Conservation (phyloP, 2,888 invertebrate species). For the Andrena fulva region DNA sequence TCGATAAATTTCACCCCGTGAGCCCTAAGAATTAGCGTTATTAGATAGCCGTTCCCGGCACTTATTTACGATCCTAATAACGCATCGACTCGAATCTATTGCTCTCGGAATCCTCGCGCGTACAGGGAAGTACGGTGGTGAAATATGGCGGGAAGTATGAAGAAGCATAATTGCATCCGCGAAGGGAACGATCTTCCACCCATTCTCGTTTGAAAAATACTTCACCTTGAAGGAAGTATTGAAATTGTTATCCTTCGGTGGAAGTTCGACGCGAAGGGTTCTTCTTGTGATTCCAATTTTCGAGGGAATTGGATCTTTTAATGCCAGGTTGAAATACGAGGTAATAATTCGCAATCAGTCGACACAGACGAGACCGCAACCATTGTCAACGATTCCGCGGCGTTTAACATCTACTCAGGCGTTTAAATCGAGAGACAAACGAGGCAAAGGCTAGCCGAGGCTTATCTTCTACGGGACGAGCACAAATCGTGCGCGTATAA, state of each 20-base stretch:
- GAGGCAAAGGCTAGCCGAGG: background rate
- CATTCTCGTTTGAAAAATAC: background rate
- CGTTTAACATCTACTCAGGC: background rate
- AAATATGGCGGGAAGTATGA: background rate
- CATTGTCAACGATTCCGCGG: background rate
- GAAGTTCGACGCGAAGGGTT: too few species aligned
- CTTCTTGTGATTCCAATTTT: too few species aligned
- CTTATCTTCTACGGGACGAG: background rate
- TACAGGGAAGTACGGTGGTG: background rate
- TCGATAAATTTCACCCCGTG: constrained; percentile 61
- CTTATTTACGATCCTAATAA: constrained; percentile 35
- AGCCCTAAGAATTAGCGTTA: constrained; percentile 34
- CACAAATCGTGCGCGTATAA: background rate
- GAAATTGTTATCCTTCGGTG: background rate
- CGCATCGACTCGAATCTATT: background rate
- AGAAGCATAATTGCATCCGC: background rate
- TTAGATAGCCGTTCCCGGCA: constrained; percentile 14
- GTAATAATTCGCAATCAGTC: too few species aligned
- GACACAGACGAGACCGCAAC: background rate
- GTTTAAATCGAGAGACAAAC: constrained; percentile 6
- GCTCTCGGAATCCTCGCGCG: constrained; percentile 5
- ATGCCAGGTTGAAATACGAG: too few species aligned
- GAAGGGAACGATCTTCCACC: background rate
- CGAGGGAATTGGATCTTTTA: too few species aligned
- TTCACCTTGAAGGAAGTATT: background rate